These are phyloP conservation scores for Prunella himalayana DNA, from an alignment of 2,113 vertebrate species.

Conservation along the genomic window DNA sequence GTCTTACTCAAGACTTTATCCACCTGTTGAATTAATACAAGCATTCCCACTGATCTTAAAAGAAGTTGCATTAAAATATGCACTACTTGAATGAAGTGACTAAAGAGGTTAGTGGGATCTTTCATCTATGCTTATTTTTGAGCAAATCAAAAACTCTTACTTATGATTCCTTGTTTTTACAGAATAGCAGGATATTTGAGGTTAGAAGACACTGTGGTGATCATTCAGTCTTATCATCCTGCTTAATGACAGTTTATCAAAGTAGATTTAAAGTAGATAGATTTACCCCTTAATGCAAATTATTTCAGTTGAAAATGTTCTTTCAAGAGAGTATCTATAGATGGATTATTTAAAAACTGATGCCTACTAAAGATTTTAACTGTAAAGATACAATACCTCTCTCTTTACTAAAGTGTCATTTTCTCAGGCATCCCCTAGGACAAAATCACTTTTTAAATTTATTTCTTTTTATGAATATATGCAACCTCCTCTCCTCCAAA, in stretches of 20 bases:
- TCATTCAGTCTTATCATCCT: not conserved
- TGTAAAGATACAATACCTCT: not conserved
- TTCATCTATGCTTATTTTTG: not conserved
- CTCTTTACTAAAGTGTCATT: not conserved
- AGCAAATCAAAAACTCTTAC: not conserved
- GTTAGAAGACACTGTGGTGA: not conserved
- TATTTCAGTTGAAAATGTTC: not conserved
- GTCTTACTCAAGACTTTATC: not conserved
- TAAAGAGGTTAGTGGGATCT: not conserved
- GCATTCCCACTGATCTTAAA: not conserved
- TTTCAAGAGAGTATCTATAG: not conserved
- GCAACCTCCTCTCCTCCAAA: not conserved
- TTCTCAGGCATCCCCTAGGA: not conserved
- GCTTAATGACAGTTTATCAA: not conserved
- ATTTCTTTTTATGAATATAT: not conserved
- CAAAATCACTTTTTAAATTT: not conserved
- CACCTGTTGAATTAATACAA: not conserved
- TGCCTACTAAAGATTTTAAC: not conserved
- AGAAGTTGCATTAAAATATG: not conserved
- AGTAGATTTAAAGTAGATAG: not conserved
- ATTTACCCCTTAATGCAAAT: not conserved
- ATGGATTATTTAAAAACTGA: not conserved
- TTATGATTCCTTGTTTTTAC: not conserved
- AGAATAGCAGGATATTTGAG: not conserved
- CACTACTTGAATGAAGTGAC: not conserved